Base-by-base conservation (phyloP, 2,113 vertebrate species). In the Neolamprologus hecqui region DNA sequence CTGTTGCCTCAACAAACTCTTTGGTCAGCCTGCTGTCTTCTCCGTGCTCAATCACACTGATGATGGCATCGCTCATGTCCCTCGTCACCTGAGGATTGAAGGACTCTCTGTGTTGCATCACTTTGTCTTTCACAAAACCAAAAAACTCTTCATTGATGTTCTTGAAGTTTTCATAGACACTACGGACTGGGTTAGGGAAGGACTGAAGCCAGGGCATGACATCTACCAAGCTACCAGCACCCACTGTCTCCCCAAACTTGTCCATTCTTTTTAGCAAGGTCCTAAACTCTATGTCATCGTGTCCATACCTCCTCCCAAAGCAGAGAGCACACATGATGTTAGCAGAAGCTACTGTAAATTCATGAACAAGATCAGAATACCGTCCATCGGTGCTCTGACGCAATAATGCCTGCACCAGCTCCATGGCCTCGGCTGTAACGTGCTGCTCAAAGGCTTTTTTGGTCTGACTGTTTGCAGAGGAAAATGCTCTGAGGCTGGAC, bases 141-240 rank as follows among this genome's bases (percentile, higher is more conserved):
- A 96, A 97, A 87, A 98, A 96, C 85, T 97, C 97, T 6, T 86
- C 79, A 37, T 97, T 98, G 84, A 98, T 86, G 13, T 89, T 95
- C 87, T 97, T 97, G 88, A 98, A 98, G 93, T 97, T 97, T 4
- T 94, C 94, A 83, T 97, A 98, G 86, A 97, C 49, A 3, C 95
- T 95, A 35, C 97, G 95, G 19, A 98, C 97, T 0, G 97, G 97
- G 91, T 98, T 98, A 3, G 97, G 97, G 89, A 98, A 98, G 77
- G 77, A 89, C 91, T 97, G 97, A 9, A 98, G 97, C 97, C 97
- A 98, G 51, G 97, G 97, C 96, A 98, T 96, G 81, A 97, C 96
- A 13, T 98, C 97, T 47, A 98, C 97, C 86, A 98, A 23, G 86
- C 97, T 98, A 4, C 97, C 97, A 2, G 97, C 97, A 1, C 97